Base-by-base conservation (phyloP, 1,140 invertebrate genomes). In the Rhizoglyphus robini region DNA sequence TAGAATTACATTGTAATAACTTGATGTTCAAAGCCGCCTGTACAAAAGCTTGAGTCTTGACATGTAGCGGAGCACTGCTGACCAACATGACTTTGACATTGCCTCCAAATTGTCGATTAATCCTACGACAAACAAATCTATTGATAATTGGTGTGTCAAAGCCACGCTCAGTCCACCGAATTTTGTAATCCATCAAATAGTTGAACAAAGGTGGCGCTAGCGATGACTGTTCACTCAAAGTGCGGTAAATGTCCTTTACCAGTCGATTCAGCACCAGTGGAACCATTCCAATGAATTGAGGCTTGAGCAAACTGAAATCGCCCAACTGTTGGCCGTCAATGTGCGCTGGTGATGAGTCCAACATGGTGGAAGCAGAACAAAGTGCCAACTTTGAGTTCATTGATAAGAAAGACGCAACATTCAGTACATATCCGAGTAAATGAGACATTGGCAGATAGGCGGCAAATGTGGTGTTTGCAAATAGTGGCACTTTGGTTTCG, bases 401-500 rank as follows among this genome's bases (percentile, higher is more conserved):
- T 20, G 29, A 65, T 4, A 29, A 69, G 46, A 13, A 54, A 15
- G 62, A 63, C 34, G 30, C 54, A 3, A 62, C 30, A 48, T 41
- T 67, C 41, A 36, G 20, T 57, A 15, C 23, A 30, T 99, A 79
- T 77, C 99, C 96, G 70, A 97, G 88, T 1, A 99, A 93, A 78
- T 99, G 96, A 47, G 96, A 96, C 57, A 99, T 79, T 4, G 96
- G 96, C 65, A 99, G 80, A 77, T 96, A 99, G 31, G 89, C 94
- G 74, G 98, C 86, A 70, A 96, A 89, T 13, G 88, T 78, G 8
- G 36, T 41, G 18, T 41, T 18, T 11, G 36, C 36, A 11, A 41
- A 41, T 11, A 41, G 18, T 41, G 8, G 8, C 36, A 41, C 36
- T 41, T 41, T 41, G 8, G 36, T 41, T 41, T 41, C 36, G 18